Base-by-base conservation (phyloP, 2,113 vertebrate genomes). In the Pandion haliaetus region DNA sequence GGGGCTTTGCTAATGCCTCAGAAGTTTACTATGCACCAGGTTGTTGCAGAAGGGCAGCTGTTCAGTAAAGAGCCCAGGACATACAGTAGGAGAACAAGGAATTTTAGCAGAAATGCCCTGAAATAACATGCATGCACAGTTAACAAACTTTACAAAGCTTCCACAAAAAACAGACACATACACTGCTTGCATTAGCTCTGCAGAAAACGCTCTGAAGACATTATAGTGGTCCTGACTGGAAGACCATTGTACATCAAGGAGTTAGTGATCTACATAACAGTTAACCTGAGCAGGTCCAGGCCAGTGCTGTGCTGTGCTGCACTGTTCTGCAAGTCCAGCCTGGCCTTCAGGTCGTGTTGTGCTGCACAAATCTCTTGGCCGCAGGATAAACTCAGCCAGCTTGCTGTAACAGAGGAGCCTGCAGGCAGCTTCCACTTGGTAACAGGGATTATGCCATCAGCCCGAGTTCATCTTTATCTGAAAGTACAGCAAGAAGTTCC, bases 301-400 rank as follows among this genome's bases (percentile, higher is more conserved):
- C 18, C 50, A 2, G 0, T 73, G 49, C 14, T 67, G 57, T 44
- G 45, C 40, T 45, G 36, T 25, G 26, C 14, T 17, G 1, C 2
- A 0, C 19, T 55, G 17, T 24, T 80, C 67, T 92, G 47, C 18
- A 76, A 66, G 17, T 32, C 50, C 47, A 85, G 31, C 17, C 50
- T 63, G 52, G 17, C 47, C 47, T 65, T 58, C 32, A 20, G 29
- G 32, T n/a, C 42, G 6, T 13, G 17, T 0, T 65, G 19, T 34
- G 17, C 8, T 5, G 0, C 61, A 42, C 28, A 71, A 17, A 67
- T 12, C 8, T 76, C 32, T 19, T 32, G 25, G 11, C 28, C 7
- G 3, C 32, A 71, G 28, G 15, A 74, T 17, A 45, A 71, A 47
- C 8, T 90, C 70, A 55, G 25, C 3, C 42, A 66, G 5, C 7